These are phyloP conservation scores for Coelinius sp. DNA, from an alignment of 2,888 invertebrate species.

Conservation along the genomic window DNA sequence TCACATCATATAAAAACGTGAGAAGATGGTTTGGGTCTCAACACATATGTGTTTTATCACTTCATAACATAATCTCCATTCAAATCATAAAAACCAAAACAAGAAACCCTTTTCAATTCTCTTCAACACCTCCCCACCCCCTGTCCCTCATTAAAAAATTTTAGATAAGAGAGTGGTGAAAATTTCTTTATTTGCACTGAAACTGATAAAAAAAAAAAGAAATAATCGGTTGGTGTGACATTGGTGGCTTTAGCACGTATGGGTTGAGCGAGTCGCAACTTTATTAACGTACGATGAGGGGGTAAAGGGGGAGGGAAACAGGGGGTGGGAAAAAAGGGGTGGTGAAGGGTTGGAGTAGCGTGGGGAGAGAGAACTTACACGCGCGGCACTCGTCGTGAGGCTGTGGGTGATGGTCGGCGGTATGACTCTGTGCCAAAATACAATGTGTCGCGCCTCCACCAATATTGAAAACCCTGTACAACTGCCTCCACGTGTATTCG, in stretches of 20 bases:
- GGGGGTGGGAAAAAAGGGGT: not conserved
- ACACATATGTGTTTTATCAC: too few relatives aligned
- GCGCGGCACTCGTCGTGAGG: constrained; percentile 62
- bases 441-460: constrained; percentile 43
- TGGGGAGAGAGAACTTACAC: constrained; percentile 52
- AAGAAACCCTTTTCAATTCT: too few relatives aligned
- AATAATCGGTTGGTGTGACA: constrained; percentile 13
- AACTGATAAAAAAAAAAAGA: not conserved
- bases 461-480: constrained; percentile 58
- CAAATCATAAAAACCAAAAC: too few relatives aligned
- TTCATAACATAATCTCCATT: too few relatives aligned
- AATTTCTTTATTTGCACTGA: not conserved
- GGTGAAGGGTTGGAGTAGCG: not conserved
- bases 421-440: constrained; percentile 35
- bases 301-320: not conserved
- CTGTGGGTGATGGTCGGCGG: constrained; percentile 45
- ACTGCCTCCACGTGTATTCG: constrained; percentile 69
- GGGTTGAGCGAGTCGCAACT: constrained; percentile 50
- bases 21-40: too few relatives aligned
- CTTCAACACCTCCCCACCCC: too few relatives aligned
- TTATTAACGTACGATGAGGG: constrained; percentile 42
- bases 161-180: not conserved
- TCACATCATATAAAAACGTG: too few relatives aligned
- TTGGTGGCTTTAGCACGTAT: constrained; percentile 43
- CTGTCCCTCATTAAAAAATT: too few relatives aligned